Percentiles rank a stretch among this genome's conserved stretches.
Conservation (phyloP, 2,888 invertebrate genomes). For the Drosophila robusta region DNA sequence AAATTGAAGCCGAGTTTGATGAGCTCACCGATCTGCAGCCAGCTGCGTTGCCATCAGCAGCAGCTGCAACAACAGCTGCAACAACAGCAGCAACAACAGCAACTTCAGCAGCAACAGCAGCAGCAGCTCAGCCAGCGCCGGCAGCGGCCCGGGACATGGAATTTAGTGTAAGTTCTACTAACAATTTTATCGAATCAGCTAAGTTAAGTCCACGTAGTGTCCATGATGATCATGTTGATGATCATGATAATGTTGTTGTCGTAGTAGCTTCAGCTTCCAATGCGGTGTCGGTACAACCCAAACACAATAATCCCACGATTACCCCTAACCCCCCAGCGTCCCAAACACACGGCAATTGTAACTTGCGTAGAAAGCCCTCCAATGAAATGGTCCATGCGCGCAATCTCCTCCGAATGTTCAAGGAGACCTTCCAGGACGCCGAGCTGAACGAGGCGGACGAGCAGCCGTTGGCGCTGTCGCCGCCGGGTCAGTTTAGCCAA, state of each 20-base stretch:
- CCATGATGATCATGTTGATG: slow-evolving; percentile 37
- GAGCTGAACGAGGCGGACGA: slow-evolving; percentile 71
- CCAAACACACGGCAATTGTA: slow-evolving; percentile 41
- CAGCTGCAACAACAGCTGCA: not conserved
- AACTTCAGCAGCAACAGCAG: slow-evolving; percentile 8
- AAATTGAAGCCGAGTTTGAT: slow-evolving; percentile 81
- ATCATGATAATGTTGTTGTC: slow-evolving; percentile 35
- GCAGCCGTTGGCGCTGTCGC: slow-evolving; percentile 22
- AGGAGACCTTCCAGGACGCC: slow-evolving; percentile 82
- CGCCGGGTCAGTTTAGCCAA: slow-evolving; percentile 61
- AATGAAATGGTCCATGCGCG: slow-evolving; percentile 83
- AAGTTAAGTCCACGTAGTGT: slow-evolving; percentile 62
- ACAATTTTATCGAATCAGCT: slow-evolving; percentile 71
- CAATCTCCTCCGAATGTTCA: slow-evolving; percentile 83
- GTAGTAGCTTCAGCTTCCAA: slow-evolving; percentile 71
- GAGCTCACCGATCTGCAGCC: slow-evolving; percentile 72
- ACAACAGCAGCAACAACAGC: slow-evolving; percentile 24
- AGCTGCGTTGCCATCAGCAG: slow-evolving; percentile 50
- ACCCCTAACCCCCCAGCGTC: slow-evolving; percentile 5
- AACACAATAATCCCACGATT: slow-evolving; percentile 9
- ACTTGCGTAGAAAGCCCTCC: slow-evolving; percentile 80
- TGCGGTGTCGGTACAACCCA: slow-evolving; percentile 53
- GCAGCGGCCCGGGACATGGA: slow-evolving; percentile 78
- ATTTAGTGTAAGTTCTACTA: slow-evolving; percentile 84
- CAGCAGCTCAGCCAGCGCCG: slow-evolving; percentile 27